Conservation (phyloP, 2,888 invertebrate genomes). For the Polyommatus iphigenia region DNA sequence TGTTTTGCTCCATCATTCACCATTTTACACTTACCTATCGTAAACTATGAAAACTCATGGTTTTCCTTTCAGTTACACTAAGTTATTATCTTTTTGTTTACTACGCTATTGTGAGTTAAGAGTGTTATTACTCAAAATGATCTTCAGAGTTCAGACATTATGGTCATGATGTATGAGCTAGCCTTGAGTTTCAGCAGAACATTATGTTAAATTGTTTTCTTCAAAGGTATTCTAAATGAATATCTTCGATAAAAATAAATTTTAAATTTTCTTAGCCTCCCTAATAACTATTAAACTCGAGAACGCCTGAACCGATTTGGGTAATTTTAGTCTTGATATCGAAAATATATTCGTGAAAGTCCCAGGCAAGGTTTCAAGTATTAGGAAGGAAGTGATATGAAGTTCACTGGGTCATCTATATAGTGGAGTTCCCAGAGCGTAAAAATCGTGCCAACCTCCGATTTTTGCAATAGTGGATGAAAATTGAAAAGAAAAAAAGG, state of each 20-base stretch:
- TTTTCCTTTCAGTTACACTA: background rate
- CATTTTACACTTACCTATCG: background rate
- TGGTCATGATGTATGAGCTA: background rate
- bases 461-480: no score
- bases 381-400: no score
- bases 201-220: background rate
- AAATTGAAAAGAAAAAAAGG: no score
- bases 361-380: no score
- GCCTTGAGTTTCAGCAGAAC: background rate
- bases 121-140: background rate
- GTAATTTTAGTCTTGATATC: no score
- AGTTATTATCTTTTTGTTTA: slow-evolving; percentile 12
- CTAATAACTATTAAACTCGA: background rate
- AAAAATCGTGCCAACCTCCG: no score
- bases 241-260: background rate
- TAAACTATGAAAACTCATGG: background rate
- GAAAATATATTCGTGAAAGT: no score
- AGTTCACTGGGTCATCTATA: no score
- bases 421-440: no score
- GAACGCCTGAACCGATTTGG: no score
- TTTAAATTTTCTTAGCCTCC: background rate
- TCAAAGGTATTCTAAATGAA: background rate
- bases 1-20: no score
- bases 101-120: background rate
- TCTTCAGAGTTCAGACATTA: background rate